Conservation (phyloP, 2,888 invertebrate species). For the Drosophila fulvimacula region DNA sequence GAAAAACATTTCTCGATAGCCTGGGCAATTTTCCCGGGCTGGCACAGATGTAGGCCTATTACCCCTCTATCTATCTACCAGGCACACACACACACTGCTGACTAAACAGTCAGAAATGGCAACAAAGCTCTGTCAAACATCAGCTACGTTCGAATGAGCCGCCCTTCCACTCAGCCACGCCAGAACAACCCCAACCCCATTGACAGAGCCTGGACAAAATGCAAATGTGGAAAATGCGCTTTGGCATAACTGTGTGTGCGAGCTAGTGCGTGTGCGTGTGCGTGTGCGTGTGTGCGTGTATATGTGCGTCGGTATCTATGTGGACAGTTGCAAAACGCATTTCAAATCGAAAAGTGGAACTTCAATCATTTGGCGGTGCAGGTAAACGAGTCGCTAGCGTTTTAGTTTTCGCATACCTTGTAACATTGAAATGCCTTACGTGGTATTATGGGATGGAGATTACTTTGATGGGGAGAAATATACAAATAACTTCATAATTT, state of each 20-base stretch:
- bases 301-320: slow-evolving; percentile 16
- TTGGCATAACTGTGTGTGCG: slow-evolving; percentile 58
- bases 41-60: slow-evolving; percentile 34
- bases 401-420: slow-evolving; percentile 33
- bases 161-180: slow-evolving; percentile 23
- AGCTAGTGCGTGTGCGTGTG: not conserved
- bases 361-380: slow-evolving; percentile 70
- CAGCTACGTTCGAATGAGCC: slow-evolving; percentile 48
- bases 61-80: slow-evolving; percentile 12
- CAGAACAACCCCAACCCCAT: slow-evolving; percentile 22
- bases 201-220: slow-evolving; percentile 52
- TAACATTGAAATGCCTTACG: not conserved
- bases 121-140: slow-evolving; percentile 76
- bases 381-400: slow-evolving; percentile 45
- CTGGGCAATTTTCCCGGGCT: slow-evolving; percentile 15
- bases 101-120: slow-evolving; percentile 55
- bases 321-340: slow-evolving; percentile 72
- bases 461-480: too few species aligned
- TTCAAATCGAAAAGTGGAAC: slow-evolving; percentile 78
- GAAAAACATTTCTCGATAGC: slow-evolving; percentile 14
- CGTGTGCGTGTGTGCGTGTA: slow-evolving; percentile 5
- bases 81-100: slow-evolving; percentile 2
- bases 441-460: too few species aligned
- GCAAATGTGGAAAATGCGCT: slow-evolving; percentile 75
- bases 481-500: too few species aligned